A percentile compares a stretch with the other conserved stretches of the same genome.
Evolutionary conservation across 2,888 invertebrate species (phyloP).

Genomic region (Drosophila subquinaria): DNA sequence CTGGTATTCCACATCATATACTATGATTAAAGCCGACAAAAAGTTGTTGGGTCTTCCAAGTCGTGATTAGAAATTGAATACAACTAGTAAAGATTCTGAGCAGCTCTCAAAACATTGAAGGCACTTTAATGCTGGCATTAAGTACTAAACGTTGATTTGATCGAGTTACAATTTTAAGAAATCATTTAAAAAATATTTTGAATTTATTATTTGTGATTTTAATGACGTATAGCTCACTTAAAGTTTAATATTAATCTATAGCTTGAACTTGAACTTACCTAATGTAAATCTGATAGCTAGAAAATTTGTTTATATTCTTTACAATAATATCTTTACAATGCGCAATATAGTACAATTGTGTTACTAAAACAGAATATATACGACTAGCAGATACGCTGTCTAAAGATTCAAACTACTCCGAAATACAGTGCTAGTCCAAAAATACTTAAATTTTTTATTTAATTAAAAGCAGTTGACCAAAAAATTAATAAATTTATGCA

Average conservation of each 20-base stretch:
- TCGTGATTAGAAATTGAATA: neutral
- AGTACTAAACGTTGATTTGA: neutral
- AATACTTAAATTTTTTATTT: too few species aligned
- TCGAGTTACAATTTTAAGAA: neutral
- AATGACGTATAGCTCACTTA: neutral
- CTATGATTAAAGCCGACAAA: neutral
- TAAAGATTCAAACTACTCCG: neutral
- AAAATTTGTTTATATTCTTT: neutral
- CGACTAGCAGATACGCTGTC: too few species aligned
- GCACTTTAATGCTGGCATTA: neutral
- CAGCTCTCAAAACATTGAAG: neutral
- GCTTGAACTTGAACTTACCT: slow-evolving; percentile 3
- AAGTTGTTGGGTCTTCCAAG: neutral
- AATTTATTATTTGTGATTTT: neutral
- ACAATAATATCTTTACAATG: neutral
- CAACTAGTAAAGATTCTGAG: too few species aligned
- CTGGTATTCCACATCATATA: neutral
- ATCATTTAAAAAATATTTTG: neutral
- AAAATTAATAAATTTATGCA: too few species aligned
- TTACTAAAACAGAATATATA: neutral
- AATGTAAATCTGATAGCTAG: neutral
- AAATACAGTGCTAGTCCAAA: neutral
- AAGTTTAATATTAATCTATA: neutral
- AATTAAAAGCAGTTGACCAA: too few species aligned
- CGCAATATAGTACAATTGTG: neutral